phyloP scores from a whole-genome alignment of 2,797 vertebrate species.

The Aratinga solstitialis region DNA sequence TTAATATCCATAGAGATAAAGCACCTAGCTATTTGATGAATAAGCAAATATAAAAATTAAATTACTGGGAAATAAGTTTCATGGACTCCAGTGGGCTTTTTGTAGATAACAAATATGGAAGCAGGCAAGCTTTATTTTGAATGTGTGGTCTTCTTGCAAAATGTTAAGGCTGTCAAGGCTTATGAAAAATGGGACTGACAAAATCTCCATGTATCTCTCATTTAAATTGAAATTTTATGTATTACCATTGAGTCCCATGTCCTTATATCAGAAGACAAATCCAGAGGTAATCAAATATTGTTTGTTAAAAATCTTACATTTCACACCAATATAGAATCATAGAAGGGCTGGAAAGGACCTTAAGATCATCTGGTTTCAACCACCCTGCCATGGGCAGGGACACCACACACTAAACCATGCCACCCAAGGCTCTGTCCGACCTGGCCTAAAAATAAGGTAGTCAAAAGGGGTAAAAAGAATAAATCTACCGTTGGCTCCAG shows the following conservation, averaged over 20 bases:
- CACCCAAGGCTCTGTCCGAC: not conserved
- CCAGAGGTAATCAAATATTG: not conserved
- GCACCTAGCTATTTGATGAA: not conserved
- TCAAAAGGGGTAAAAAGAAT: not conserved
- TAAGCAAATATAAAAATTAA: constrained; percentile 3
- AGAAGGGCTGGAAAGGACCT: not conserved
- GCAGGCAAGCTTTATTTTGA: not conserved
- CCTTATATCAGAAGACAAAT: not conserved
- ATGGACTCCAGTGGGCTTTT: not conserved
- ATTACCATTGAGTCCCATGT: not conserved
- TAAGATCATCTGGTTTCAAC: not conserved
- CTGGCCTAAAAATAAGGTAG: not conserved
- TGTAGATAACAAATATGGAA: not conserved
- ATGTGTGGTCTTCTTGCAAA: not conserved
- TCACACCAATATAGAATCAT: not conserved
- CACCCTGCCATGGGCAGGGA: not conserved
- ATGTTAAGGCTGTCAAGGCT: not conserved
- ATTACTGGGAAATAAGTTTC: constrained; percentile 24
- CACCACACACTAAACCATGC: too few relatives aligned
- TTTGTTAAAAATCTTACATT: not conserved
- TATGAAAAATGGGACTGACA: not conserved
- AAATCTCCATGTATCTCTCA: not conserved
- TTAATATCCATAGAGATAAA: not conserved
- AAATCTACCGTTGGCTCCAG: not conserved
- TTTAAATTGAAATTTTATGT: not conserved